Percentiles rank a stretch among this genome's conserved stretches.
These are phyloP conservation scores for Montipora sp. DNA, from an alignment of 64 coral and sea anemone genomes.

Conservation along the genomic window DNA sequence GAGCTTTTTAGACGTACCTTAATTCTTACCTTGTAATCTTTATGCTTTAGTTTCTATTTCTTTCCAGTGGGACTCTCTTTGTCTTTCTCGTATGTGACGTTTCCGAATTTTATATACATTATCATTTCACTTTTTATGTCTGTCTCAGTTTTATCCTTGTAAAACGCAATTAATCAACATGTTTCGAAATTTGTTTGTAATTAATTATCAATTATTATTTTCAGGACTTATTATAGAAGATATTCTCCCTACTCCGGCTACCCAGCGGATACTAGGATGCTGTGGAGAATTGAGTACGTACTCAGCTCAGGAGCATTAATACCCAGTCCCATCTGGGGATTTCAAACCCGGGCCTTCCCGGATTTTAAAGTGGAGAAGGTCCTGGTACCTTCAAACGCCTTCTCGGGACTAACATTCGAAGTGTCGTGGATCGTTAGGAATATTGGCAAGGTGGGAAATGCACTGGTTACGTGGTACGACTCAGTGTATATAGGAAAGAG, in stretches of 20 bases:
- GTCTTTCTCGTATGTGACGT: no score
- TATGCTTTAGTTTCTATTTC: no score
- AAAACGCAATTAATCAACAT: no score
- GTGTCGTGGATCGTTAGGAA: conserved; percentile 87
- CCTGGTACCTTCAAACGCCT: conserved; percentile 61
- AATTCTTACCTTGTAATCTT: no score
- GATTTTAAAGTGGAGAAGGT: conserved; percentile 74
- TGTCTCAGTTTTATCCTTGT: no score
- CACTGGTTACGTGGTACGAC: conserved; percentile 66
- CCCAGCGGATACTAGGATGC: conserved; percentile 65
- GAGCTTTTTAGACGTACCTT: no score
- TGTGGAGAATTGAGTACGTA: conserved; percentile 83
- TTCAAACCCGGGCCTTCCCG: conserved; percentile 71
- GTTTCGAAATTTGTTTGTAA: neutral
- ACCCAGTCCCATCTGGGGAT: conserved; percentile 85
- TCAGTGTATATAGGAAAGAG: conserved; percentile 72
- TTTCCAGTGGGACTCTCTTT: no score
- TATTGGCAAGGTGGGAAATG: conserved; percentile 68
- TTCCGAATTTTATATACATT: no score
- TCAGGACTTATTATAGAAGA: conserved; percentile 30
- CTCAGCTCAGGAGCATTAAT: conserved; percentile 58
- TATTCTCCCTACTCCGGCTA: conserved; percentile 56
- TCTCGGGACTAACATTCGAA: conserved; percentile 78
- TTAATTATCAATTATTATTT: neutral
- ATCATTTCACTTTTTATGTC: no score